A percentile compares a stretch with the other conserved stretches of the same genome.
These are phyloP conservation scores for Neoarius graeffei DNA, from an alignment of 2,113 vertebrate species.

Conservation along the genomic window DNA sequence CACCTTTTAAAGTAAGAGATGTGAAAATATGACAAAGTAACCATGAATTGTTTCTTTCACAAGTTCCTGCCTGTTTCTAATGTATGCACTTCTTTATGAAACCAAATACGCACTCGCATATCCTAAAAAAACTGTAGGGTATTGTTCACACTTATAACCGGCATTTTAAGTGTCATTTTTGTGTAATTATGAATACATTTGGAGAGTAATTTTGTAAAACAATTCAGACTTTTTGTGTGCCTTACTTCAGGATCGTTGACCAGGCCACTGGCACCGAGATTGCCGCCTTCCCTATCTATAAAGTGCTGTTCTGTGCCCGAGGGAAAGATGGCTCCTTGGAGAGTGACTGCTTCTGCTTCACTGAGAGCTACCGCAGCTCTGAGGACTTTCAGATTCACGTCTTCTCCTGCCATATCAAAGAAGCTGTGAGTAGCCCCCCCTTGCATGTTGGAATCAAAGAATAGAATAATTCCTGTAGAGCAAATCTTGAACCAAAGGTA, in stretches of 20 bases:
- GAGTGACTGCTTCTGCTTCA: conserved; percentile 93
- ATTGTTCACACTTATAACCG: neutral
- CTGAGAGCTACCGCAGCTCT: conserved; percentile 90
- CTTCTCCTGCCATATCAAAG: conserved; percentile 97
- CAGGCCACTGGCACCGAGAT: conserved; percentile 84
- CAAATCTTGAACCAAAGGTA: neutral
- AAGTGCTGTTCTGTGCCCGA: conserved; percentile 94
- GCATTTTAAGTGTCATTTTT: neutral
- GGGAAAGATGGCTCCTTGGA: conserved; percentile 86
- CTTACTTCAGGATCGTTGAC: conserved; percentile 81
- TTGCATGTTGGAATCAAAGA: neutral
- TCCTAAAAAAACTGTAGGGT: neutral
- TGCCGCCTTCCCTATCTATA: conserved; percentile 93
- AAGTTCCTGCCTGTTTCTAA: neutral
- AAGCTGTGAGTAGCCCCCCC: conserved; percentile 82
- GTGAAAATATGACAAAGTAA: neutral
- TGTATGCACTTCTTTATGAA: neutral
- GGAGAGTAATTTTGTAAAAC: neutral
- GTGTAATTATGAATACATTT: neutral
- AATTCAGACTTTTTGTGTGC: neutral
- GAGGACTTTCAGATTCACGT: conserved; percentile 99
- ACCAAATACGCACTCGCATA: neutral
- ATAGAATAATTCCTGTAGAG: neutral
- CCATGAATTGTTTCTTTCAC: neutral
- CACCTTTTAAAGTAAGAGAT: neutral